Evolutionary conservation across 2,797 vertebrate genomes (phyloP).

Genomic region (Dendrocincla tyrannina): DNA sequence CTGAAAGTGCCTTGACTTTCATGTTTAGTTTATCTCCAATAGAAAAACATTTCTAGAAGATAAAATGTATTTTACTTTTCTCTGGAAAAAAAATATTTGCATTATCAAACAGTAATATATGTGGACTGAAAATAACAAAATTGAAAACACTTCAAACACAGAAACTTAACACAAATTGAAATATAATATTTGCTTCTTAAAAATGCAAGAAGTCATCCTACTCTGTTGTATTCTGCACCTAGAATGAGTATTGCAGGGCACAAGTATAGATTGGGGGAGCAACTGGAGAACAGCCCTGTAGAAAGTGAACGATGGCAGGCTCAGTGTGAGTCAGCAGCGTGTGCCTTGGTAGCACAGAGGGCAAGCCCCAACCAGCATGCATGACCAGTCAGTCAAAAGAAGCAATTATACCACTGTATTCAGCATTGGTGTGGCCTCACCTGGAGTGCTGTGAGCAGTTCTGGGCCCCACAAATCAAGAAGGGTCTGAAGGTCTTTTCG

Average conservation of each 20-base stretch:
- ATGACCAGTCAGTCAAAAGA: neutral
- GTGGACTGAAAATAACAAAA: neutral
- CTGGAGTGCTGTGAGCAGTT: neutral
- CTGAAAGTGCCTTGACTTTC: neutral
- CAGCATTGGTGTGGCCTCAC: neutral
- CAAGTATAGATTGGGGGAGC: neutral
- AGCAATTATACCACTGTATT: neutral
- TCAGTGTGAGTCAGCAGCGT: neutral
- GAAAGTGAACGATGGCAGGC: neutral
- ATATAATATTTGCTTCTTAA: neutral
- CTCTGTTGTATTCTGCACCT: neutral
- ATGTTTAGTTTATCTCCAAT: neutral
- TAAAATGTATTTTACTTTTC: neutral
- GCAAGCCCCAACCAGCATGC: accelerated
- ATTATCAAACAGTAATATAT: neutral
- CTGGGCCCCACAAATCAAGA: neutral
- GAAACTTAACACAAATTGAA: neutral
- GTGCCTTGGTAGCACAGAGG: neutral
- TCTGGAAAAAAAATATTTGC: neutral
- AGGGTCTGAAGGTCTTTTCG: neutral
- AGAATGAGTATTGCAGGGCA: neutral
- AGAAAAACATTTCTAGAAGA: neutral
- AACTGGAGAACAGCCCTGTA: accelerated
- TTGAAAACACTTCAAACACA: neutral
- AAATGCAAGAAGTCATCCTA: neutral